Evolutionary conservation across 2,797 vertebrate genomes (phyloP).

Genomic region (Enteromius paludinosus): DNA sequence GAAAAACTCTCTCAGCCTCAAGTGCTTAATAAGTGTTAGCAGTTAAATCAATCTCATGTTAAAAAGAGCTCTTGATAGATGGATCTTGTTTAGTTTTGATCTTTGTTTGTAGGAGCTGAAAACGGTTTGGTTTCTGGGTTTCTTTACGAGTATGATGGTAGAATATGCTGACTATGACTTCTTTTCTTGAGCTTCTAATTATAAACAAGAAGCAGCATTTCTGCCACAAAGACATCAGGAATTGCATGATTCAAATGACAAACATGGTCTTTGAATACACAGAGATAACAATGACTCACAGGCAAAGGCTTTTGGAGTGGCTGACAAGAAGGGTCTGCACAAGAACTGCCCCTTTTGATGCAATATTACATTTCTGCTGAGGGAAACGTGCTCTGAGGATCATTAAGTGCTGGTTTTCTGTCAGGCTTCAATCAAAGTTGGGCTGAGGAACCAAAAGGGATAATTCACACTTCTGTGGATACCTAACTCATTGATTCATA

Average conservation of each 20-base stretch:
- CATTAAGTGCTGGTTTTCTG: constrained; percentile 32
- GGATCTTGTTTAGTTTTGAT: constrained; percentile 15
- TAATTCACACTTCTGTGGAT: constrained; percentile 64
- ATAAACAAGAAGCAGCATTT: constrained; percentile 1
- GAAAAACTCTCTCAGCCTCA: constrained; percentile 42
- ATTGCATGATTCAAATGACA: background rate
- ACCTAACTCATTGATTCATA: constrained; percentile 57
- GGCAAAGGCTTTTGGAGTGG: constrained; percentile 7
- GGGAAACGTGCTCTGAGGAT: constrained; percentile 41
- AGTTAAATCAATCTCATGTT: constrained; percentile 52
- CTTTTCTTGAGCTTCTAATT: constrained; percentile 1
- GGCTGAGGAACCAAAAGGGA: constrained; percentile 49
- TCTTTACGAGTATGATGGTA: background rate
- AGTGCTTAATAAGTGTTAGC: constrained; percentile 55
- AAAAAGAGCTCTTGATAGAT: constrained; percentile 40
- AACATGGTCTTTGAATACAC: background rate
- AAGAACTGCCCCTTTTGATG: constrained; percentile 36
- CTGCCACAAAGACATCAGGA: background rate
- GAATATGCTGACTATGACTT: background rate
- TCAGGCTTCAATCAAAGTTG: constrained; percentile 50
- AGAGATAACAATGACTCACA: background rate
- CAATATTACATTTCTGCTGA: constrained; percentile 11
- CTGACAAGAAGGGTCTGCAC: background rate
- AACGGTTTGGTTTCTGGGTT: constrained; percentile 12
- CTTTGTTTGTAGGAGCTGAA: constrained; percentile 25